phyloP scores from a whole-genome alignment of 2,113 vertebrate genomes.

The Phrynocephalus versicolor region DNA sequence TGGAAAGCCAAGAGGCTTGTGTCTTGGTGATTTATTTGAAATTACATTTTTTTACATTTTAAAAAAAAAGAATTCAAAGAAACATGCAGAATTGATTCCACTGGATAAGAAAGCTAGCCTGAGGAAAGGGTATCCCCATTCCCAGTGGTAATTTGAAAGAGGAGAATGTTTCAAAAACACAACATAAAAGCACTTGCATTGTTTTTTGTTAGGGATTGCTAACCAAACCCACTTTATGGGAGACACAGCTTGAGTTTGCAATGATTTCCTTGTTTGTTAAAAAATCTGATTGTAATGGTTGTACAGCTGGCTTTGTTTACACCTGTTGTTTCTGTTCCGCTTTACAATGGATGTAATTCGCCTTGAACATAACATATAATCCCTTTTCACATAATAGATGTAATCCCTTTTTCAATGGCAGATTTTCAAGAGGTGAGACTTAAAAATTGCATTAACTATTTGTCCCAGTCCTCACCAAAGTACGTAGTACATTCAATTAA shows the following conservation, averaged over 20 bases:
- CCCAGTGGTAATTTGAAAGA: neutral
- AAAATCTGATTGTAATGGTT: no score
- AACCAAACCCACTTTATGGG: neutral
- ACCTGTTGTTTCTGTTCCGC: no score
- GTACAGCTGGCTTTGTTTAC: no score
- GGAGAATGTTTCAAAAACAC: neutral
- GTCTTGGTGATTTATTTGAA: neutral
- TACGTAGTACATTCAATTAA: neutral
- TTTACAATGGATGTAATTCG: no score
- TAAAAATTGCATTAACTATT: neutral
- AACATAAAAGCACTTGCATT: slow-evolving; percentile 1
- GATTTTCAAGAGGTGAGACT: neutral
- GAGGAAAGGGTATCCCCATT: neutral
- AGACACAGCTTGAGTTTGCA: no score
- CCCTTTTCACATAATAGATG: no score
- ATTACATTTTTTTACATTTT: no score
- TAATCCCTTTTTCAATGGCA: no score
- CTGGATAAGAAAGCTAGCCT: neutral
- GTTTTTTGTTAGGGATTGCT: neutral
- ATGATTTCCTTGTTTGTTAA: neutral
- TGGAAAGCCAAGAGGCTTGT: neutral
- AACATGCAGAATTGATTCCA: neutral
- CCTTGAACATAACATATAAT: no score
- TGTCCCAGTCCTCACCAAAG: no score
- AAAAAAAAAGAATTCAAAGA: neutral